These are phyloP conservation scores for Bombus confusus DNA, from an alignment of 1,140 invertebrate species.

Conservation along the genomic window DNA sequence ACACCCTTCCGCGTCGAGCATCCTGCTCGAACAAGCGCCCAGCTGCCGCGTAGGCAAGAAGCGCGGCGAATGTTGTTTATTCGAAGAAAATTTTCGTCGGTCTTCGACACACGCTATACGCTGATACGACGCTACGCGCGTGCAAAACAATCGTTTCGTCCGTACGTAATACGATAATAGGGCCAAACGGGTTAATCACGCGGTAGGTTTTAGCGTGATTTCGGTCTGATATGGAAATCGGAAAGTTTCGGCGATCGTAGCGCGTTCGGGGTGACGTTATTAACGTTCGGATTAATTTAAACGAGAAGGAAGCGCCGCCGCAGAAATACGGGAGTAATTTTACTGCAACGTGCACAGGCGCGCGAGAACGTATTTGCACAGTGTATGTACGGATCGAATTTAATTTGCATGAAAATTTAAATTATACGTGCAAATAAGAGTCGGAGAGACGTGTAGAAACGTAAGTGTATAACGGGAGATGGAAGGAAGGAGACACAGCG, in stretches of 20 bases:
- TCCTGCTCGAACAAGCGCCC: background rate
- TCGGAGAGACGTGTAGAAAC: background rate
- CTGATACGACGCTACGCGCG: too few relatives aligned
- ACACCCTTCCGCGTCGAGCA: background rate
- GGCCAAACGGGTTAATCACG: background rate
- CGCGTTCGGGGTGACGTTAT: background rate
- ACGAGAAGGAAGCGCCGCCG: background rate
- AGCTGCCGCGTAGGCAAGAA: too few relatives aligned
- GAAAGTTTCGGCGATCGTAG: background rate
- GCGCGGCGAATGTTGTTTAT: background rate
- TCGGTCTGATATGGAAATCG: too few relatives aligned
- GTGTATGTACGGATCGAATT: background rate
- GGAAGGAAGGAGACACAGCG: too few relatives aligned
- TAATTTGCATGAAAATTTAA: conserved; percentile 25
- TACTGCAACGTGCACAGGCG: background rate
- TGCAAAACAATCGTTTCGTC: too few relatives aligned
- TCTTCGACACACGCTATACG: too few relatives aligned
- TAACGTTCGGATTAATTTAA: background rate
- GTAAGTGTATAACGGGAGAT: background rate
- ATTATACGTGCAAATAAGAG: background rate
- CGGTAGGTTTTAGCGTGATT: too few relatives aligned
- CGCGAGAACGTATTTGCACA: background rate
- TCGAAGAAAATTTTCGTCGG: background rate
- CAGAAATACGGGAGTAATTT: background rate
- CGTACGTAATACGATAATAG: too few relatives aligned